phyloP scores from a whole-genome alignment of 2,888 invertebrate species.

The Ormyrus nitidulus region DNA sequence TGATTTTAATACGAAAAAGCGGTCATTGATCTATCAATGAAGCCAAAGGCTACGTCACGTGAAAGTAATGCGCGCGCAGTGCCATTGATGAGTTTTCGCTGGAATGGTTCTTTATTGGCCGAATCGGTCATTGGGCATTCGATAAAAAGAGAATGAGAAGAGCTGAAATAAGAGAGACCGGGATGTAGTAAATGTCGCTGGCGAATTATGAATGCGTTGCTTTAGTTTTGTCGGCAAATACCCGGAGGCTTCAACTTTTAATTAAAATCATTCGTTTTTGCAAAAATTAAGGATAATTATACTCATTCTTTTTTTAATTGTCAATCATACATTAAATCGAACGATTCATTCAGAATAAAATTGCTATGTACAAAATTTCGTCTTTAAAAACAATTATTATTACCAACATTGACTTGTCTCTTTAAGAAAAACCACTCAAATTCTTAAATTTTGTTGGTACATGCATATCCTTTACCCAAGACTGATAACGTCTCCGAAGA shows the following conservation, averaged over 20 bases:
- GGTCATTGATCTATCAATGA: conserved; percentile 21
- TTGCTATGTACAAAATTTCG: too few species aligned
- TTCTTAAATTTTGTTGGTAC: neutral
- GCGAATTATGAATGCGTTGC: conserved; percentile 10
- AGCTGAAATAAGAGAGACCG: conserved; percentile 19
- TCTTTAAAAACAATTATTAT: too few species aligned
- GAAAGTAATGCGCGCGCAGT: conserved; percentile 10
- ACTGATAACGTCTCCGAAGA: neutral
- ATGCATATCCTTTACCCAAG: neutral
- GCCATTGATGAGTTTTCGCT: conserved; percentile 32
- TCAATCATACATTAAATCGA: too few species aligned
- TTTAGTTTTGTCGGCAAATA: neutral
- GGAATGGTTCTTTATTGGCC: conserved; percentile 35
- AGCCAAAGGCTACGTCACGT: conserved; percentile 25
- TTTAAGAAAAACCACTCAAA: neutral
- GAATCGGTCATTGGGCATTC: conserved; percentile 22
- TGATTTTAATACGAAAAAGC: neutral
- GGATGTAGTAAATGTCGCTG: conserved; percentile 19
- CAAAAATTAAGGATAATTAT: too few species aligned
- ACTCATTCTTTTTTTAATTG: too few species aligned
- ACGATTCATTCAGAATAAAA: too few species aligned
- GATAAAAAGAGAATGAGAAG: neutral
- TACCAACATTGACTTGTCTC: too few species aligned
- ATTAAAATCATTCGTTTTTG: conserved; percentile 16
- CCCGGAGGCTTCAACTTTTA: neutral